Evolutionary conservation across 2,797 vertebrate species (phyloP).

Genomic region (Artibeus lituratus): DNA sequence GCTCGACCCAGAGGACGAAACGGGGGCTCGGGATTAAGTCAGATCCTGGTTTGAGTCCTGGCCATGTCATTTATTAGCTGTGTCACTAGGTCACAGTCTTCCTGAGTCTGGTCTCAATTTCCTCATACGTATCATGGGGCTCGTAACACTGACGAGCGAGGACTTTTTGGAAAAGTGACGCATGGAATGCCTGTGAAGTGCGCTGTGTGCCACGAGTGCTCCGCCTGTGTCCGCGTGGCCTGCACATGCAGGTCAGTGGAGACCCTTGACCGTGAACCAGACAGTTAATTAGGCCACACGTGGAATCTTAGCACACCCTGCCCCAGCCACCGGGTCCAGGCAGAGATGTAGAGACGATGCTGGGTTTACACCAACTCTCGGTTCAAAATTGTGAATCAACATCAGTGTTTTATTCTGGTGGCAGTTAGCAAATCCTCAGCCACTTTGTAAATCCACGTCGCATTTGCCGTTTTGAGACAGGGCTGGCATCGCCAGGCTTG

Average conservation of each 20-base stretch:
- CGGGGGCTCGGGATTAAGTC: neutral
- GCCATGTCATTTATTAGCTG: neutral
- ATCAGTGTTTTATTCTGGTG: conserved; percentile 34
- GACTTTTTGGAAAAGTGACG: neutral
- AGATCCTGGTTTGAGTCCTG: neutral
- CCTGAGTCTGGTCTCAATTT: neutral
- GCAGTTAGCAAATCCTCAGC: conserved; percentile 44
- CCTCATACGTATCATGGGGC: neutral
- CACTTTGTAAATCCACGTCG: conserved; percentile 36
- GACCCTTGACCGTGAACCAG: neutral
- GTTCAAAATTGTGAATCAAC: conserved; percentile 5
- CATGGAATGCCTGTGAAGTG: neutral
- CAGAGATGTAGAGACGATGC: neutral
- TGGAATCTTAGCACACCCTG: neutral
- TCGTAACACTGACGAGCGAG: neutral
- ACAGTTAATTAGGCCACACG: neutral
- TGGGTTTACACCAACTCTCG: neutral
- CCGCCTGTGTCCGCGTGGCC: rapidly evolving
- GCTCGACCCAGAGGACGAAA: neutral
- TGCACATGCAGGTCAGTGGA: rapidly evolving
- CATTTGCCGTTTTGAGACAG: conserved; percentile 26
- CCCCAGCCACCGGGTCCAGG: neutral
- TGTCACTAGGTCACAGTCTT: neutral
- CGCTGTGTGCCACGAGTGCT: rapidly evolving
- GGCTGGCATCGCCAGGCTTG: neutral